Conservation (phyloP, 2,797 vertebrate species). For the Lepidocolaptes lacrymiger region DNA sequence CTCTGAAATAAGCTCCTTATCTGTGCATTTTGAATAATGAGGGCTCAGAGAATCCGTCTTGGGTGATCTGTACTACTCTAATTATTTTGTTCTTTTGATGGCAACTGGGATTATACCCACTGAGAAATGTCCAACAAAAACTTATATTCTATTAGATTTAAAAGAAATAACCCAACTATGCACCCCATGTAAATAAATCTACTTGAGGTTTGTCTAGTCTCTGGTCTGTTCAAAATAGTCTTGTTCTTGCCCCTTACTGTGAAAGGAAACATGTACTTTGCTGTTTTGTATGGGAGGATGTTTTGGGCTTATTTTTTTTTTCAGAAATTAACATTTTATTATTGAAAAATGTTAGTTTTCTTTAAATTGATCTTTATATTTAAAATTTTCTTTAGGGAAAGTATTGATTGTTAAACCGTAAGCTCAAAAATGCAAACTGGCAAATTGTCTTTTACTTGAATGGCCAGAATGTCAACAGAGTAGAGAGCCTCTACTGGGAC, state of each 20-base stretch:
- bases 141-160: not conserved
- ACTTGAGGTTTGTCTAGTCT: not conserved
- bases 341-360: not conserved
- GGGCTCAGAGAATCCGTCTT: not conserved
- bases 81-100: not conserved
- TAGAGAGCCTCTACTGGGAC: not conserved
- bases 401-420: not conserved
- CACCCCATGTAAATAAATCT: not conserved
- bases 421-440: not conserved
- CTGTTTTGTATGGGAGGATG: not conserved
- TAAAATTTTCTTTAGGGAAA: not conserved
- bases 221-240: not conserved
- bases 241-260: not conserved
- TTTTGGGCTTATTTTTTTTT: not conserved
- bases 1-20: not conserved
- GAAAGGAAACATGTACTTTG: not conserved
- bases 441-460: not conserved
- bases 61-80: not conserved
- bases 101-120: not conserved
- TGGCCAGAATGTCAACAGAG: not conserved
- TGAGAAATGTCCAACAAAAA: not conserved
- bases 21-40: not conserved
- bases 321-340: not conserved
- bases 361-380: not conserved
- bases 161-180: not conserved